Base-by-base conservation (phyloP, 1,140 invertebrate genomes). In the Saccostrea glomerata region DNA sequence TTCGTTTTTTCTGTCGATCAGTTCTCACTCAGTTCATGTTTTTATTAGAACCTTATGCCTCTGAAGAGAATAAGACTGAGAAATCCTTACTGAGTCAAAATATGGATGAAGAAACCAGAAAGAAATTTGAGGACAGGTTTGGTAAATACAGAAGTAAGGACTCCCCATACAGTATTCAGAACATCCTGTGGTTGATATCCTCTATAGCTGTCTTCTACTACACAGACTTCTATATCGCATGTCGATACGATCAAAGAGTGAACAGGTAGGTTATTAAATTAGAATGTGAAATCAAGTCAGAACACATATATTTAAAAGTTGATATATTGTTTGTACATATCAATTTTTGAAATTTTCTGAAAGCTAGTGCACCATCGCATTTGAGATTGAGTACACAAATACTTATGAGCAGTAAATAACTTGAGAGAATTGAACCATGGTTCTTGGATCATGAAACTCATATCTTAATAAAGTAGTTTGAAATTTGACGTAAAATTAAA, bases 171-270 rank as follows among this genome's bases (percentile, higher is more conserved):
- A 92, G 90, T 55, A 88, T 93, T 20, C 90, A 92, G 86, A 94
- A 94, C 90, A 82, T 93, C 25, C 84, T 92, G 47, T 94, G 93
- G 93, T 82, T 94, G 30, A 87, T 94, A 23, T 90, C 90, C 12
- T 87, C 93, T 9, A 90, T 93, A 9, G 92, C 91, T 54, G 90
- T 92, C 13, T 92, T 94, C 87, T 92, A 94, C 85, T 93, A 93
- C 86, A 91, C 92, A 66, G 93, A 94, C 36, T 93, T 94, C 87
- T 92, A 92, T 63, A 77, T 91, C 13, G 93, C 91, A 13, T 60
- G 92, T 2, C 77, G 88, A 70, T 93, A 92, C 91, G 93, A 94
- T 54, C 90, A 91, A 6, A 91, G 91, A 86, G 90, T 94, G 30
- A 90, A 92, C 88, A 93, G 93, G 93, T 94, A 82, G 9, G 47